phyloP scores from a whole-genome alignment of 2,888 invertebrate genomes.

The Incurvaria masculella region DNA sequence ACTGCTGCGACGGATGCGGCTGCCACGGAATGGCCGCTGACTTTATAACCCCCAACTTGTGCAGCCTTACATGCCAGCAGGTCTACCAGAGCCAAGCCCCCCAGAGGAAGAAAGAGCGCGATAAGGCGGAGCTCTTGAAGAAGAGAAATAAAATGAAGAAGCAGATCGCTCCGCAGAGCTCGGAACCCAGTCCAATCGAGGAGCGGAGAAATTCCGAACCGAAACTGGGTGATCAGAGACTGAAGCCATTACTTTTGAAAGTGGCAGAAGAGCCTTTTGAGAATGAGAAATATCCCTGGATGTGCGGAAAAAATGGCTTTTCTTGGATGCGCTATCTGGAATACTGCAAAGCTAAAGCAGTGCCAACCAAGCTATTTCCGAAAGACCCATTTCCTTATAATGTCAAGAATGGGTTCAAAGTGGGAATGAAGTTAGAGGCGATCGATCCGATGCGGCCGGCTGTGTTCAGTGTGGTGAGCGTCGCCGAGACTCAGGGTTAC shows the following conservation, averaged over 20 bases:
- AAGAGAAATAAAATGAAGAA: slow-evolving; percentile 46
- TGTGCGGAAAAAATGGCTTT: slow-evolving; percentile 68
- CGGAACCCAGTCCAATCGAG: slow-evolving; percentile 28
- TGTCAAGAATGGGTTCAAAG: slow-evolving; percentile 69
- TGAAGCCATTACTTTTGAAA: slow-evolving; percentile 29
- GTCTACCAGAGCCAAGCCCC: slow-evolving; percentile 33
- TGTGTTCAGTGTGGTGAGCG: slow-evolving; percentile 83
- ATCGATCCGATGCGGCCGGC: slow-evolving; percentile 91
- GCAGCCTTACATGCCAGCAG: slow-evolving; percentile 67
- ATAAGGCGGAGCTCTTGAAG: slow-evolving; percentile 34
- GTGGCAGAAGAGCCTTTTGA: slow-evolving; percentile 33
- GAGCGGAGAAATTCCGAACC: slow-evolving; percentile 30
- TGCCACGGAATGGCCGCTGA: slow-evolving; percentile 82
- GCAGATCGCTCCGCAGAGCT: slow-evolving; percentile 35
- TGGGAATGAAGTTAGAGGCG: slow-evolving; percentile 90
- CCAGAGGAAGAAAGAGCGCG: slow-evolving; percentile 41
- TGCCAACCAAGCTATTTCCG: slow-evolving; percentile 69
- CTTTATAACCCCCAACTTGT: slow-evolving; percentile 76
- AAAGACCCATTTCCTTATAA: slow-evolving; percentile 73
- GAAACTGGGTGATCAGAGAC: slow-evolving; percentile 25
- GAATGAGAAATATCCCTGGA: slow-evolving; percentile 63
- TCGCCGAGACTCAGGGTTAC: slow-evolving; percentile 79
- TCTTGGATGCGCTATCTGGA: slow-evolving; percentile 77
- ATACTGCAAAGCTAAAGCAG: slow-evolving; percentile 67
- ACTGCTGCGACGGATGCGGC: slow-evolving; percentile 79